Base-by-base conservation (phyloP, 2,113 vertebrate species). In the Malurus elegans region DNA sequence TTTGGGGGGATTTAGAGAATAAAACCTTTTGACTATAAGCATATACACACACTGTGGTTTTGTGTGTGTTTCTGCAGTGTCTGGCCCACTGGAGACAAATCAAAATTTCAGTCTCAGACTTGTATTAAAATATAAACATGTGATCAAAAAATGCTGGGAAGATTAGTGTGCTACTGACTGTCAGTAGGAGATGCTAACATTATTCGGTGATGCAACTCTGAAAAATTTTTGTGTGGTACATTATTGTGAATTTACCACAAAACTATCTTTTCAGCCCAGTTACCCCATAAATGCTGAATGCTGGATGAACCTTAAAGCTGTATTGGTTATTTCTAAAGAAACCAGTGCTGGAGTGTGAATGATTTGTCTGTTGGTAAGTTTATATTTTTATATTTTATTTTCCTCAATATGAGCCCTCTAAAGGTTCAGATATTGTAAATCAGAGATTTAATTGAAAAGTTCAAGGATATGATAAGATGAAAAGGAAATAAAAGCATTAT, bases 401-500 rank as follows among this genome's bases (percentile, higher is more conserved):
- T 82, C 47, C 45, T 82, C 36, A 18, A 6, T 4, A 34, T 11
- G 4, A 89, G 10, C 12, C 16, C 12, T 67, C 34, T 50, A 26
- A 85, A 64, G 3, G 5, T 62, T 74, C 31, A 32, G 10, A 38
- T 18, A 34, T 45, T 88, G 32, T 93, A 94, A 96, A 96, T 95
- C 88, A 93, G 93, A 90, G 64, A 67, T 65, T 92, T 76, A 89
- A 83, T 61, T 54, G 62, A 95, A 93, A 90, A 89, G 66, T 73
- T 80, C 53, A 85, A 86, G 40, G 26, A 56, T 82, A 66, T 34
- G 44, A 31, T 45, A 88, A 91, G 82, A 94, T 96, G 91, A 96
- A 92, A 95, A 67, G 44, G 79, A 95, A 95, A 93, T 92, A 14
- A 93, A 97, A 61, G 47, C 94, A 87, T 82, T 91, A 81, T 94